Evolutionary conservation across 2,113 vertebrate genomes (phyloP), one percentile per base, ranked within the genome.

Genomic region (Jaculus jaculus): DNA sequence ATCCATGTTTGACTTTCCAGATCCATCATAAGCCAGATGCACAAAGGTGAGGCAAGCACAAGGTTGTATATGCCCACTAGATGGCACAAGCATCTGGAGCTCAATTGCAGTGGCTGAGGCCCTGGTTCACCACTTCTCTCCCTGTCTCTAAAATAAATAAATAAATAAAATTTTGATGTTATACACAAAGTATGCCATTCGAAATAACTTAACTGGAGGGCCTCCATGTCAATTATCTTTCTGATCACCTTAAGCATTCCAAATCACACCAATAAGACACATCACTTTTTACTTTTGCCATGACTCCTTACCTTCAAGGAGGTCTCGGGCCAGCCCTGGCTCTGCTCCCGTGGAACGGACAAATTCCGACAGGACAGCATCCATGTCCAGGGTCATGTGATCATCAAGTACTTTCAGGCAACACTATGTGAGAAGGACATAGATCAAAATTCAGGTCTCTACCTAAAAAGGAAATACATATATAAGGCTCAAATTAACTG

Each of bases 271-370:
- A 89, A 74, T 24, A 84, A 84, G 37, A 93, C 77, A 87, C 10
- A 90, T 7, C 21, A 84, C 37, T 21, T 86, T 60, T 87, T 30
- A 63, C 39, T 93, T 92, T 77, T 28, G 74, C 63, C 10, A 30
- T 21, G 32, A 47, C n/a, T 13, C 61, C 97, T 98, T 96, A 99
- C 99, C 99, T 98, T 99, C 99, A 0, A 99, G 98, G 93, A 99
- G 98, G 95, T 99, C 99, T 97, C 99, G 98, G 94, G 99, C 99
- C 98, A 99, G 97, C 82, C 99, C 99, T 0, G 99, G 99, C 98
- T 99, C 99, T 87, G 99, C 99, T 98, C 99, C 99, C n/a, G 99
- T 99, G 54, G 99, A 99, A 98, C 99, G 99, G 96, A 99, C 99
- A 98, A 99, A 99, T 98, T 99, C 99, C 63, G 99, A 99, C 95